Evolutionary conservation across 2,113 vertebrate species (phyloP), one percentile per base, ranked within the genome.

Genomic region (Ailuropoda melanoleuca): DNA sequence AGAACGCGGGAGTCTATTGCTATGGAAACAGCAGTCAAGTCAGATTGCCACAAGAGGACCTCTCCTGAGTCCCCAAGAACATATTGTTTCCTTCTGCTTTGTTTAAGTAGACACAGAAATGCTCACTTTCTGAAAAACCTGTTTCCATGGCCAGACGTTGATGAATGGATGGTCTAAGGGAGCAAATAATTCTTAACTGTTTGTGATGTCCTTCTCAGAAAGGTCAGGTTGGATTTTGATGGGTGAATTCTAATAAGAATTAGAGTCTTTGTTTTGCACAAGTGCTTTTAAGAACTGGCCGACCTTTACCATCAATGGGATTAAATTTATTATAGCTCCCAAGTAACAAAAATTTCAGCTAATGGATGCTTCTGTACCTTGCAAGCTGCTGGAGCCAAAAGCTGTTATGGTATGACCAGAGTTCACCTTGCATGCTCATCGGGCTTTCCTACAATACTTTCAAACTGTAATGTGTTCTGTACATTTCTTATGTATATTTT

Each of bases 21-120:
- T 68, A 94, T 96, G 92, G 97, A 96, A 93, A 97, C 88, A 50
- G 14, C 55, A 93, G 24, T 93, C 53, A 92, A 93, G 89, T 60
- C 82, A 95, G 85, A 31, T 72, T 77, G 29, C 11, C 1, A 87
- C 34, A 95, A 26, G 60, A 90, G 87, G 81, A n/a, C 64, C 85
- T 87, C 77, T 89, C 78, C 62, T n/a, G 90, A 84, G 83, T 82
- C 50, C 62, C 24, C 48, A 37, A 58, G 95, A 98, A 96, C 81
- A 90, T 72, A 68, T 13, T 96, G 75, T 95, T 95, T 84, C 83
- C 56, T 93, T 90, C 75, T 7, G 4, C 90, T 96, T 68, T 86
- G 89, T 70, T 85, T 87, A 77, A 92, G 62, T n/a, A 83, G 86
- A 58, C 12, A 34, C 37, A 55, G 88, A 97, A 90, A 96, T 64